Base-by-base conservation (phyloP, 1,140 invertebrate species). In the Drosophila ogumai region DNA sequence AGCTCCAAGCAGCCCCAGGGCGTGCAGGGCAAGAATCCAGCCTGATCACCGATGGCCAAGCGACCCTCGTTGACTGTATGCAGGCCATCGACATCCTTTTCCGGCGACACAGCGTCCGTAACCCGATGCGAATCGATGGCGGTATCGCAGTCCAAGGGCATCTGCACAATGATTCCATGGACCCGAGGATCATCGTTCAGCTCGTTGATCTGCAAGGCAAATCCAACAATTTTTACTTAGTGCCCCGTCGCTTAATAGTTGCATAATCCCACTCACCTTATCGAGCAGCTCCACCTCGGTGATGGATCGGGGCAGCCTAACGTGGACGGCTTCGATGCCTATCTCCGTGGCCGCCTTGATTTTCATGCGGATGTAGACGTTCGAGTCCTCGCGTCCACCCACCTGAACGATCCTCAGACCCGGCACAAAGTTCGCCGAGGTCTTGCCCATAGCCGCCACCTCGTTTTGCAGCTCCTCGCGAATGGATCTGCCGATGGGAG, bases 341-440 rank as follows among this genome's bases (percentile, higher is more conserved):
- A 99, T 97, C 84, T 98, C 96, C 32, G 93, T 94, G 1, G 98
- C 98, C 8, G 97, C 96, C 93, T 98, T 98, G 19, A 99, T 95
- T 94, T 99, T 99, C 96, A 98, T 98, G 43, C 97, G 94, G 91
- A 99, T 99, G 93, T 99, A 99, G 8, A 99, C 98, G 94, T 99
- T 99, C n/a, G 99, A 99, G 93, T 99, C 99, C 92, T 98, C 97
- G 9, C 98, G 94, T 3, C 95, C 96, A 3, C 99, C 99, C 41
- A 99, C 99, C 94, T 97, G 97, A 7, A 97, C 95, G 69, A 98
- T 97, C 6, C 96, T 95, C 56, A 99, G 93, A 3, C 96, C 95
- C 0, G 98, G 97, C 61, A 92, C 87, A 91, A 96, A 98, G 49
- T 93, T 93, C 1, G 96, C 93, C n/a, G 75, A 36, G 69, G 94